Conservation (phyloP, 2,888 invertebrate species). For the Ophion slaviceki region DNA sequence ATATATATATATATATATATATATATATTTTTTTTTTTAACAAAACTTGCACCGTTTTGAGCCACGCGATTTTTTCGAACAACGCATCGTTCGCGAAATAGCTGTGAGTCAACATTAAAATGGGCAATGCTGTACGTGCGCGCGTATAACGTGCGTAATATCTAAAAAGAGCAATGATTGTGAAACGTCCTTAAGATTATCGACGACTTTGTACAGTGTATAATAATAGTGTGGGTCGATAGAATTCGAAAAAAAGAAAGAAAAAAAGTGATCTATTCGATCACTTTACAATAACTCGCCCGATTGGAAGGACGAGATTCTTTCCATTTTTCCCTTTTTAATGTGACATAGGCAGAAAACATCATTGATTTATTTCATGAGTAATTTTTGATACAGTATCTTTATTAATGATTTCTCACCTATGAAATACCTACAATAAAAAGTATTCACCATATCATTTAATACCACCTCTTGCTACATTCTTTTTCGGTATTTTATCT, state of each 20-base stretch:
- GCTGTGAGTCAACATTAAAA: background rate
- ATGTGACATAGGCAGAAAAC: slow-evolving; percentile 81
- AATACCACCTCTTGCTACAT: slow-evolving; percentile 72
- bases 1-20: too few species aligned
- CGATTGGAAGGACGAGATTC: slow-evolving; percentile 76
- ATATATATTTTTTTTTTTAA: too few species aligned
- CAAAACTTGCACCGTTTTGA: too few species aligned
- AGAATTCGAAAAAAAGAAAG: slow-evolving; percentile 52
- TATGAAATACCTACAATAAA: slow-evolving; percentile 83
- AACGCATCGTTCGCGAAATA: too few species aligned
- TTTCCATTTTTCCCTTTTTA: slow-evolving; percentile 29
- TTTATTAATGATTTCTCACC: slow-evolving; percentile 77
- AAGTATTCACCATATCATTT: slow-evolving; percentile 79
- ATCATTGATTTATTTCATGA: slow-evolving; percentile 81
- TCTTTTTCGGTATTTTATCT: slow-evolving; percentile 51
- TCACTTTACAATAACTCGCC: slow-evolving; percentile 73
- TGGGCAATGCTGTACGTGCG: background rate
- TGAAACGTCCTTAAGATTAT: slow-evolving; percentile 83
- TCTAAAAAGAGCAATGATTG: slow-evolving; percentile 77
- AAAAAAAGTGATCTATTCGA: slow-evolving; percentile 69
- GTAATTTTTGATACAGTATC: slow-evolving; percentile 71
- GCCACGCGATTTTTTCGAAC: too few species aligned
- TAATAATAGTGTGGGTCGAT: slow-evolving; percentile 75
- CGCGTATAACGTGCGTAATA: slow-evolving; percentile 20
- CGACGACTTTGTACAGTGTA: slow-evolving; percentile 84